Conservation (phyloP, 2,888 invertebrate genomes). For the Lochmaea crataegi region DNA sequence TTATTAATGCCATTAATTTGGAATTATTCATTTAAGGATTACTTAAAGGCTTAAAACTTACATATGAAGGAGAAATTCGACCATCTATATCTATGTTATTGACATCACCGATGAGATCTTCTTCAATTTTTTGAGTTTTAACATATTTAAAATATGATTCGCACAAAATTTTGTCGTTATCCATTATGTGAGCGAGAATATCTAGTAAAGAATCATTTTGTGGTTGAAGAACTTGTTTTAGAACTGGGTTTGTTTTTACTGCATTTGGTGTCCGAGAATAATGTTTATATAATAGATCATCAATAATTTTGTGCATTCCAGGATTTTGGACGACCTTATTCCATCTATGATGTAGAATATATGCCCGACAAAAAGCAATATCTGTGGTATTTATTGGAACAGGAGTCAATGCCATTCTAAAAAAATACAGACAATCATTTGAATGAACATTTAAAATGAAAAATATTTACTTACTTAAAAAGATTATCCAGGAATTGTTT, state of each 20-base stretch:
- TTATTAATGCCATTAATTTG: too few relatives aligned
- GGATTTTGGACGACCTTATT: slow-evolving; percentile 47
- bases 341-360: slow-evolving; percentile 55
- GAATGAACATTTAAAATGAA: neutral
- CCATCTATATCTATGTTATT: slow-evolving; percentile 37
- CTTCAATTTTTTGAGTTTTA: slow-evolving; percentile 40
- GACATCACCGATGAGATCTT: slow-evolving; percentile 10
- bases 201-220: slow-evolving; percentile 38
- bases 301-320: slow-evolving; percentile 47
- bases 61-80: slow-evolving; percentile 8
- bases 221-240: slow-evolving; percentile 49
- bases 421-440: slow-evolving; percentile 19
- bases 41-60: too few relatives aligned
- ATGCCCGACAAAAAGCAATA: slow-evolving; percentile 54
- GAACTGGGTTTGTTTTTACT: slow-evolving; percentile 46
- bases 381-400: slow-evolving; percentile 49
- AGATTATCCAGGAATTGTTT: slow-evolving; percentile 51
- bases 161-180: slow-evolving; percentile 38
- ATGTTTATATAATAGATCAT: slow-evolving; percentile 48
- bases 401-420: slow-evolving; percentile 51
- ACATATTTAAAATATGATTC: slow-evolving; percentile 52
- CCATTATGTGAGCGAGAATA: slow-evolving; percentile 34
- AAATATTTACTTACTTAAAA: slow-evolving; percentile 49
- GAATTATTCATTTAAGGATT: too few relatives aligned
- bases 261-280: slow-evolving; percentile 48